Percentiles rank a stretch among this genome's conserved stretches.
Evolutionary conservation across 2,113 vertebrate genomes (phyloP).

Genomic region (Triplophysa rosa): DNA sequence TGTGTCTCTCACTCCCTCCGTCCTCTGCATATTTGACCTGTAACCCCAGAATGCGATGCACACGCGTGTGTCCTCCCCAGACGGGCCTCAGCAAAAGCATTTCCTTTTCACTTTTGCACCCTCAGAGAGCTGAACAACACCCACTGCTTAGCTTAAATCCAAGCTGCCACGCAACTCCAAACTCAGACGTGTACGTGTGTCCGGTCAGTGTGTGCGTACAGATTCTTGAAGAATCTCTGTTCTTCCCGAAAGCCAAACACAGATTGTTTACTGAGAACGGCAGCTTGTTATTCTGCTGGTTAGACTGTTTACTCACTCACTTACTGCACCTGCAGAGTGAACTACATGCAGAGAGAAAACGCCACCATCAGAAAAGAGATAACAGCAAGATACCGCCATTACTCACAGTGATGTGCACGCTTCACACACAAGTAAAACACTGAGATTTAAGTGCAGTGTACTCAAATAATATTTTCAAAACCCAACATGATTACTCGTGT

Average conservation of each 20-base stretch:
- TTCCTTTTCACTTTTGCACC: constrained; percentile 44
- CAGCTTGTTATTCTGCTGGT: constrained; percentile 13
- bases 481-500: too few species aligned
- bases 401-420: neutral
- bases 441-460: too few species aligned
- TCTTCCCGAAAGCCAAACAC: constrained; percentile 20
- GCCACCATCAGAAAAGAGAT: neutral
- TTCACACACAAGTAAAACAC: neutral
- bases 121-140: constrained; percentile 41
- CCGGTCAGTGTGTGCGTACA: constrained; percentile 2
- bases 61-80: constrained; percentile 51
- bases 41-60: constrained; percentile 56
- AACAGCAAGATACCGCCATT: neutral
- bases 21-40: constrained; percentile 45
- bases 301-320: constrained; percentile 21
- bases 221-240: constrained; percentile 46
- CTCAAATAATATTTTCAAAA: too few species aligned
- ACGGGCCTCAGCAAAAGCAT: constrained; percentile 51
- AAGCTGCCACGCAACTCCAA: constrained; percentile 27
- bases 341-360: neutral
- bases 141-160: constrained; percentile 16
- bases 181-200: constrained; percentile 14
- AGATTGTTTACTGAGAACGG: constrained; percentile 42
- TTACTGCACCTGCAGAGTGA: constrained; percentile 36
- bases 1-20: neutral